Evolutionary conservation across 2,797 vertebrate genomes (phyloP).

Genomic region (Podargus strigoides): DNA sequence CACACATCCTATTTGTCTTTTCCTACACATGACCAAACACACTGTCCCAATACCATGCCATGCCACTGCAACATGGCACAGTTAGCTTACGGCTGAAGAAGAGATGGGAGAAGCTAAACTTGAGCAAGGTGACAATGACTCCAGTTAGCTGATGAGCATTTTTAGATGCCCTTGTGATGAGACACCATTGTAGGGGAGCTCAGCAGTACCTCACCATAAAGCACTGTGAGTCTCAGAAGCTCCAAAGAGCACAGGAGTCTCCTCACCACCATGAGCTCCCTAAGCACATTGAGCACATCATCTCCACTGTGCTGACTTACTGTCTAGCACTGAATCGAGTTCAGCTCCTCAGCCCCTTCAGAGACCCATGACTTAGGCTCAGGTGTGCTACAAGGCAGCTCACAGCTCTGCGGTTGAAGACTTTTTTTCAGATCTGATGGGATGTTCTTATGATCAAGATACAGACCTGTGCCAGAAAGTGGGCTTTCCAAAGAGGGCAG

Average conservation of each 20-base stretch:
- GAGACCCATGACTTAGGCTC: not conserved
- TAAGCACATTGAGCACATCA: not conserved
- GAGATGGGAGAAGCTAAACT: not conserved
- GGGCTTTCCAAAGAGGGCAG: not conserved
- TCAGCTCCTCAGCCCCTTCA: not conserved
- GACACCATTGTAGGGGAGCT: not conserved
- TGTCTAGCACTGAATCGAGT: not conserved
- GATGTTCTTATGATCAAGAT: not conserved
- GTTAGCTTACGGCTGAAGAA: not conserved
- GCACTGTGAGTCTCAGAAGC: not conserved
- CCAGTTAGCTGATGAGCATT: not conserved
- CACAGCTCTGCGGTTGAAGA: not conserved
- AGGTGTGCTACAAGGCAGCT: not conserved
- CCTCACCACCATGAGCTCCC: not conserved
- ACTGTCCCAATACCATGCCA: fast-evolving
- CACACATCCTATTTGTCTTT: not conserved
- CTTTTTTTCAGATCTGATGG: not conserved
- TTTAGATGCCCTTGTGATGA: not conserved
- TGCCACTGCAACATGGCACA: fast-evolving
- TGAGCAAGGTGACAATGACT: not conserved
- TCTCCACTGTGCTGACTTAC: not conserved
- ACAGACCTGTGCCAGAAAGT: not conserved
- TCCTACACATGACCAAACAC: fast-evolving
- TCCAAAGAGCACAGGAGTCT: not conserved
- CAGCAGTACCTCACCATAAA: not conserved